These are phyloP conservation scores for Aphidoletes aphidimyza DNA, from an alignment of 2,888 invertebrate species.

Conservation along the genomic window DNA sequence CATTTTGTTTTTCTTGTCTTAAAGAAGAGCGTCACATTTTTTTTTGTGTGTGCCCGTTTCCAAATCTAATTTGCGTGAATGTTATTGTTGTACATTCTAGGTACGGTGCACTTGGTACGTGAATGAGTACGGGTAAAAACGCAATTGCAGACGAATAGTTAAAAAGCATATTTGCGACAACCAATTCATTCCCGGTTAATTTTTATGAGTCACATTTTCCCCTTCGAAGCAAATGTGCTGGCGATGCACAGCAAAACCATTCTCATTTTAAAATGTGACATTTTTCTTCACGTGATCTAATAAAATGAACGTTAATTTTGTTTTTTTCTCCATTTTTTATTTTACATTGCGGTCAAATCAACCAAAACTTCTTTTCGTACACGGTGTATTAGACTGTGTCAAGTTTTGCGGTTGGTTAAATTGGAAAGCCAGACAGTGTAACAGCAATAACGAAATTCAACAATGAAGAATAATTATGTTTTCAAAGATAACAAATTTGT, in stretches of 20 bases:
- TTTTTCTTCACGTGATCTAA: slow-evolving; percentile 7
- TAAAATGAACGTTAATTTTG: neutral
- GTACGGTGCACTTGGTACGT: neutral
- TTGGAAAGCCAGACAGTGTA: neutral
- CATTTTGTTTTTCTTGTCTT: neutral
- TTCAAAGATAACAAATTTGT: neutral
- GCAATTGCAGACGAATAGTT: slow-evolving; percentile 6
- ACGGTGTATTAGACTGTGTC: neutral
- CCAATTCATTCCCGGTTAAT: neutral
- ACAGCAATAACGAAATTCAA: neutral
- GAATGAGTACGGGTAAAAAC: neutral
- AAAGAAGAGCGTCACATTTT: neutral
- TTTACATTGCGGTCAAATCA: neutral
- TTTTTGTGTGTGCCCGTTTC: neutral
- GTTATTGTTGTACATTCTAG: slow-evolving; percentile 42
- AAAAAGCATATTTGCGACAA: neutral
- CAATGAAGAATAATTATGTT: slow-evolving; percentile 40
- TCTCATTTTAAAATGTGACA: too few species aligned
- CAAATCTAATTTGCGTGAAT: slow-evolving; percentile 46
- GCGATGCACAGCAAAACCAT: neutral
- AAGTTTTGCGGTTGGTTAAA: neutral
- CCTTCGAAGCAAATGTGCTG: neutral
- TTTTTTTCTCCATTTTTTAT: neutral
- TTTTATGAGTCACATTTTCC: neutral
- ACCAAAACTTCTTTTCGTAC: neutral